phyloP scores from a whole-genome alignment of 2,113 vertebrate species.

The Lasiurus cinereus region DNA sequence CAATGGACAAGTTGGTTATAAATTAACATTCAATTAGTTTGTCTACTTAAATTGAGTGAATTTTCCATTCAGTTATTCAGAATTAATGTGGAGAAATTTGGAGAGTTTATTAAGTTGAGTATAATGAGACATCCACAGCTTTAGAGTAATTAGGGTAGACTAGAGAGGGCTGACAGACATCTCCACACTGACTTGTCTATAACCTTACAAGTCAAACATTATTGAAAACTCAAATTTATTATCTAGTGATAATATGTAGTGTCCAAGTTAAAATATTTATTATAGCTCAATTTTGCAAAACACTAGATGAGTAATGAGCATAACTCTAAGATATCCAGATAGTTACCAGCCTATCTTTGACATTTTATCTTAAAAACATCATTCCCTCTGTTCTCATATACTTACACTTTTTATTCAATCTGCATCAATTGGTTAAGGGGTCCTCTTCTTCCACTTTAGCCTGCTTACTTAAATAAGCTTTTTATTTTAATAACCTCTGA shows the following conservation, averaged over 20 bases:
- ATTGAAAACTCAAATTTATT: neutral
- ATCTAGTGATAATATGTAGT: neutral
- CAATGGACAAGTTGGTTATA: neutral
- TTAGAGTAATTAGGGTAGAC: neutral
- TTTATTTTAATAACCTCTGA: neutral
- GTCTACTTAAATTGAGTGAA: neutral
- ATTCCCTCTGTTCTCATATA: neutral
- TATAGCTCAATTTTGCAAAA: neutral
- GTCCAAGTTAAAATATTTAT: neutral
- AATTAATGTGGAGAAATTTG: conserved; percentile 1
- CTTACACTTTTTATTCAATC: neutral
- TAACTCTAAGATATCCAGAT: neutral
- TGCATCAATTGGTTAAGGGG: neutral
- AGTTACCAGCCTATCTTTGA: neutral
- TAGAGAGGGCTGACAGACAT: neutral
- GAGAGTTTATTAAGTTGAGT: neutral
- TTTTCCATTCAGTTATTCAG: neutral
- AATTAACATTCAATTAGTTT: conserved; percentile 34
- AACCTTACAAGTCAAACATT: neutral
- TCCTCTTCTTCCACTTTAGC: neutral
- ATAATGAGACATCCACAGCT: neutral
- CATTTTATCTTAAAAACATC: conserved; percentile 1
- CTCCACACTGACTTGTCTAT: neutral
- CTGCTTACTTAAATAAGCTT: neutral
- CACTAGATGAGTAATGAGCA: neutral